A percentile compares a stretch with the other conserved stretches of the same genome.
Conservation (phyloP, 2,113 vertebrate species). For the Chamaea fasciata region DNA sequence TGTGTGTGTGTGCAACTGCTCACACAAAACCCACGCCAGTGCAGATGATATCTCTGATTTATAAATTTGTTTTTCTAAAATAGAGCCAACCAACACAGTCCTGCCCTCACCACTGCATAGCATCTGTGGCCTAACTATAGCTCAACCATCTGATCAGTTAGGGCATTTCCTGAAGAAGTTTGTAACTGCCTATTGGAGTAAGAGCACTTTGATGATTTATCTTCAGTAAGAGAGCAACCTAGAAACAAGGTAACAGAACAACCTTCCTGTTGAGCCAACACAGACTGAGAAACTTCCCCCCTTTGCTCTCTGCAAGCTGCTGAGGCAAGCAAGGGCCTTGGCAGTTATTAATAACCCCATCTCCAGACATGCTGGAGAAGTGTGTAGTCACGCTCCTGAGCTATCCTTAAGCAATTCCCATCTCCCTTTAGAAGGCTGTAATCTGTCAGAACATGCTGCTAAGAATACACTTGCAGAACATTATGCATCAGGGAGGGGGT, state of each 20-base stretch:
- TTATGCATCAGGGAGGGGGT: not conserved
- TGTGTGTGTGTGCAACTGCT: not conserved
- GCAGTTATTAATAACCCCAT: constrained; percentile 42
- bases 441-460: not conserved
- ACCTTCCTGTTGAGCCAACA: not conserved
- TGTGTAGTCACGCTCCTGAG: not conserved
- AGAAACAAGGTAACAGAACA: not conserved
- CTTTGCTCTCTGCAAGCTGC: not conserved
- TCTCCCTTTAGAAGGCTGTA: constrained; percentile 18
- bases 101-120: not conserved
- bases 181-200: not conserved
- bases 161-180: not conserved
- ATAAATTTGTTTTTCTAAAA: not conserved
- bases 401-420: not conserved
- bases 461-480: constrained; percentile 35
- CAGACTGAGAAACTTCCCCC: not conserved
- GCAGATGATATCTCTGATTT: not conserved
- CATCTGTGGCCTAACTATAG: not conserved
- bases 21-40: not conserved
- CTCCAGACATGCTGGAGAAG: constrained; percentile 9
- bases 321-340: not conserved
- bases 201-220: not conserved
- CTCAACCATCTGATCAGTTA: not conserved
- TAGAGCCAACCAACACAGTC: not conserved
- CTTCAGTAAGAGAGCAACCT: not conserved